Percentiles rank a stretch among this genome's conserved stretches.
phyloP scores from a whole-genome alignment of 92 coral and sea anemone genomes.

The Epizoanthus illoricatus region DNA sequence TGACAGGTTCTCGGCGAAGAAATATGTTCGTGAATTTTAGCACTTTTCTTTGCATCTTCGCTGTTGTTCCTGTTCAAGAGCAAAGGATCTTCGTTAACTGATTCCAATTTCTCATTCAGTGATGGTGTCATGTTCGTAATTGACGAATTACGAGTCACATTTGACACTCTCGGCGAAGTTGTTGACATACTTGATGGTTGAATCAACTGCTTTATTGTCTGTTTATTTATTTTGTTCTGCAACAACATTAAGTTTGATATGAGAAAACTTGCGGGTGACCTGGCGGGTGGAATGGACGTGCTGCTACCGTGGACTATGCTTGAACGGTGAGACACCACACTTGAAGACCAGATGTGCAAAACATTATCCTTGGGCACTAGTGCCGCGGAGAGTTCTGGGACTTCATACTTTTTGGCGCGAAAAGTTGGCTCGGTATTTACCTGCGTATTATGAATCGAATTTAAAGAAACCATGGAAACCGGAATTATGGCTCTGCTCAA shows the following conservation, averaged over 20 bases:
- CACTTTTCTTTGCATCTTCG: neutral
- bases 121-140: slow-evolving; percentile 70
- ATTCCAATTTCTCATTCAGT: neutral
- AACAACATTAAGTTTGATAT: slow-evolving; percentile 43
- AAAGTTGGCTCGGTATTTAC: neutral
- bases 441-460: neutral
- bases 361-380: neutral
- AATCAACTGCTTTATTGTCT: slow-evolving; percentile 48
- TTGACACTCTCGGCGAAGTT: slow-evolving; percentile 33
- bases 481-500: neutral
- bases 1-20: slow-evolving; percentile 47
- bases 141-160: slow-evolving; percentile 52
- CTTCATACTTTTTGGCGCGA: neutral
- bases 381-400: neutral
- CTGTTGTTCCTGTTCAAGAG: neutral
- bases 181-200: slow-evolving; percentile 76
- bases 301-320: neutral
- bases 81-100: neutral
- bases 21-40: neutral
- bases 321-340: neutral
- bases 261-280: slow-evolving; percentile 21
- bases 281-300: slow-evolving; percentile 21
- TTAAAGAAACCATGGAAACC: neutral
- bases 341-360: neutral
- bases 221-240: slow-evolving; percentile 44